These are phyloP conservation scores for Perca schrenkii DNA, from an alignment of 2,113 vertebrate genomes.

Conservation along the genomic window DNA sequence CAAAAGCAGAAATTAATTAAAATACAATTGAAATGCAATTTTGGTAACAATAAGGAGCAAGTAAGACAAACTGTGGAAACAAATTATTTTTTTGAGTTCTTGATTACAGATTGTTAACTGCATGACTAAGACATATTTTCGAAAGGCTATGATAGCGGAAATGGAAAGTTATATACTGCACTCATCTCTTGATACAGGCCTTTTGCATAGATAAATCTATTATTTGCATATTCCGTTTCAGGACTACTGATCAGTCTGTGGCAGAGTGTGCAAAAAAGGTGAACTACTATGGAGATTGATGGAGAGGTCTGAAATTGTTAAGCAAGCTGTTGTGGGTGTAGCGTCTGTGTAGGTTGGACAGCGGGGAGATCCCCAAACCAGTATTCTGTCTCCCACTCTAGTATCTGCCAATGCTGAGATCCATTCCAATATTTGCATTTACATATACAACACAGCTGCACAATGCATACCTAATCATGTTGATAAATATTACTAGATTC, in stretches of 20 bases:
- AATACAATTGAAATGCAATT: not conserved
- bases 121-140: not conserved
- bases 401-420: no score
- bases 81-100: not conserved
- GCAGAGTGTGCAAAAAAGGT: constrained; percentile 1
- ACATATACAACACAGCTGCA: not conserved
- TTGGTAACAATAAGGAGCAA: no score
- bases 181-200: not conserved
- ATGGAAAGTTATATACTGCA: not conserved
- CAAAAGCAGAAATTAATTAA: not conserved
- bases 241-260: not conserved
- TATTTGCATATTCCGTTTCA: constrained; percentile 46
- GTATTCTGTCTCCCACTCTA: not conserved
- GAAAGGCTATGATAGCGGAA: not conserved
- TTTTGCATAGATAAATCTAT: constrained; percentile 25
- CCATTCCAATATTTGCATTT: not conserved
- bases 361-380: not conserved
- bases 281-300: constrained; percentile 16
- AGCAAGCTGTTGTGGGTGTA: not conserved
- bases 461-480: not conserved
- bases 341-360: not conserved
- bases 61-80: no score
- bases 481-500: not conserved
- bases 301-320: not conserved
- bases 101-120: not conserved